Percentiles rank a stretch among this genome's conserved stretches.
These are phyloP conservation scores for Brachionus paranguensis DNA, from an alignment of 1,140 invertebrate species.

Conservation along the genomic window DNA sequence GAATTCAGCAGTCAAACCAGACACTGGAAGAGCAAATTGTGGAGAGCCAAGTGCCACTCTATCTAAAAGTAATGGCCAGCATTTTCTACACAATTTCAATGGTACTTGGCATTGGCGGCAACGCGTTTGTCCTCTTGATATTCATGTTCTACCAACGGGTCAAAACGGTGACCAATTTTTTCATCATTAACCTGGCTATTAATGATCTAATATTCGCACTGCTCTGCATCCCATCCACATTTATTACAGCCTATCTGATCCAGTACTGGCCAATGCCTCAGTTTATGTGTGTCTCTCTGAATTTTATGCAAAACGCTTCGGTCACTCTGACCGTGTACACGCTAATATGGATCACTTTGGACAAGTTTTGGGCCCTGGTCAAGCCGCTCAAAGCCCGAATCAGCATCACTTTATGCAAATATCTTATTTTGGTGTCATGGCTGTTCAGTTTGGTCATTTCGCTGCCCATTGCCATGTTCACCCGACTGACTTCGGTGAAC, in stretches of 20 bases:
- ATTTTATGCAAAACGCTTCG: conserved; percentile 26
- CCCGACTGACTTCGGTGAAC: background rate
- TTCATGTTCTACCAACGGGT: background rate
- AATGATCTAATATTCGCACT: conserved; percentile 76
- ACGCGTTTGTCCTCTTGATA: conserved; percentile 1
- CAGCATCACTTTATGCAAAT: background rate
- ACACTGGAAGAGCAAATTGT: background rate
- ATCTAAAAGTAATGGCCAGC: conserved; percentile 3
- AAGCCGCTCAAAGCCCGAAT: conserved; percentile 62
- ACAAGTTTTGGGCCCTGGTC: conserved; percentile 77
- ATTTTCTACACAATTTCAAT: conserved; percentile 34
- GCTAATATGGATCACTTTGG: conserved; percentile 73
- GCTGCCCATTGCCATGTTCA: conserved; percentile 10
- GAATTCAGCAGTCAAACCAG: background rate
- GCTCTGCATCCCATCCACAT: conserved; percentile 76
- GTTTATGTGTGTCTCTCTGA: conserved; percentile 62
- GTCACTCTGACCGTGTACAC: conserved; percentile 66
- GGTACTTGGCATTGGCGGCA: conserved; percentile 6
- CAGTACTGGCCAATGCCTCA: conserved; percentile 76
- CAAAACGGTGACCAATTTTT: conserved; percentile 71
- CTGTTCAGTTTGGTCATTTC: background rate
- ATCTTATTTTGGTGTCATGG: background rate
- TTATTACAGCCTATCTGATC: conserved; percentile 68
- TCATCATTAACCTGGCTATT: conserved; percentile 75
- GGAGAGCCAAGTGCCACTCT: background rate